Evolutionary conservation across 1,140 invertebrate species (phyloP).

Genomic region (Drosophila sproati): DNA sequence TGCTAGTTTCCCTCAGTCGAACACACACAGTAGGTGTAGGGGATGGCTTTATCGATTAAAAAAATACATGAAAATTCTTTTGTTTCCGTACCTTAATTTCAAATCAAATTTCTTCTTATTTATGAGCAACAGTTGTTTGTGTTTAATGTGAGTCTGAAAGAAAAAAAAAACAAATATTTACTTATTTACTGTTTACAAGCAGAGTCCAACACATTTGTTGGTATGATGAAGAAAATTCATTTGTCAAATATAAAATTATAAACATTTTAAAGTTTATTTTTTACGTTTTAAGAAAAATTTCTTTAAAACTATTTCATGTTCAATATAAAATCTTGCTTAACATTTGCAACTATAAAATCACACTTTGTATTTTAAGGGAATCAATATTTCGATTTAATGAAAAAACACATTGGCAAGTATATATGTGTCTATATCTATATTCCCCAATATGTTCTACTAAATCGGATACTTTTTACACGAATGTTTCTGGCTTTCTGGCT

Average conservation of each 20-base stretch:
- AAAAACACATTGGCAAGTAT: neutral
- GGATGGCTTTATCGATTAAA: too few species aligned
- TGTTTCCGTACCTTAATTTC: conserved; percentile 45
- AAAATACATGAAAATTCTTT: conserved; percentile 17
- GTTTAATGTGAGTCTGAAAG: neutral
- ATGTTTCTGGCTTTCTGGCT: conserved; percentile 32
- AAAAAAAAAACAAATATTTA: conserved; percentile 35
- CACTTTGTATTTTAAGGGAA: conserved; percentile 12
- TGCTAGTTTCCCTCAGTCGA: neutral
- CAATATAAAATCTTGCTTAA: neutral
- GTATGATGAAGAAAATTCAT: too few species aligned
- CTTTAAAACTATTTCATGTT: too few species aligned
- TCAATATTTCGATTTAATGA: neutral
- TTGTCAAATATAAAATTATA: too few species aligned
- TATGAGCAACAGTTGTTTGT: conserved; percentile 77
- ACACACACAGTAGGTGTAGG: too few species aligned
- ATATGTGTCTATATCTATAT: neutral
- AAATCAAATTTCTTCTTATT: conserved; percentile 62
- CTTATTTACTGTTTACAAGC: conserved; percentile 23
- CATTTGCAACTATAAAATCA: neutral
- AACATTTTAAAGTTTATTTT: too few species aligned
- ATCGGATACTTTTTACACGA: conserved; percentile 70
- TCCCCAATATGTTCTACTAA: conserved; percentile 45
- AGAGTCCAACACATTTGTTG: neutral
- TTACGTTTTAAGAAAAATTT: too few species aligned